phyloP scores from a whole-genome alignment of 2,797 vertebrate genomes.

The Carcharodon carcharias region DNA sequence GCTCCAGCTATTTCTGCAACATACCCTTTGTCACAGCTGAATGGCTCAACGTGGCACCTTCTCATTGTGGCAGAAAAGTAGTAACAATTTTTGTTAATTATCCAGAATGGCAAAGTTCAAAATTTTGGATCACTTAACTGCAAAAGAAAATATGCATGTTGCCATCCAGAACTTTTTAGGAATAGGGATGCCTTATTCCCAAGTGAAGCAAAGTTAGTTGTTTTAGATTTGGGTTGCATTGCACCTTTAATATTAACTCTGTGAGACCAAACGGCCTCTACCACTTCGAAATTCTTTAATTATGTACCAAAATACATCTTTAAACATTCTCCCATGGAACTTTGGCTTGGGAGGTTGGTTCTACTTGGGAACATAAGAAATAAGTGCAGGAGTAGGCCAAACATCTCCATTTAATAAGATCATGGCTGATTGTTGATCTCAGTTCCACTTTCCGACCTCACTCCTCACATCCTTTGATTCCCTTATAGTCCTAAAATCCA shows the following conservation, averaged over 20 bases:
- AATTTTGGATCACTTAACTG: neutral
- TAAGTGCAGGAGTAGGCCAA: too few species aligned
- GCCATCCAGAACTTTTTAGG: too few species aligned
- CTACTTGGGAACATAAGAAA: too few species aligned
- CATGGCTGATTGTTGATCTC: too few species aligned
- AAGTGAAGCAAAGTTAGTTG: neutral
- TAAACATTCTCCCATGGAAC: constrained; percentile 67
- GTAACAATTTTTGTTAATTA: neutral
- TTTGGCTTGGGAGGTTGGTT: neutral
- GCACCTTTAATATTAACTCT: neutral
- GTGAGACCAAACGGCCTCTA: neutral
- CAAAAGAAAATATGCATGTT: neutral
- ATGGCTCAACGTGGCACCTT: neutral
- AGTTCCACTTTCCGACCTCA: too few species aligned
- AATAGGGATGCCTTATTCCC: neutral
- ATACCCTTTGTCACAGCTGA: neutral
- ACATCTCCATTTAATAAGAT: too few species aligned
- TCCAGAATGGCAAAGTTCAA: neutral
- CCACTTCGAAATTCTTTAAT: neutral
- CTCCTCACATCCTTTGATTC: too few species aligned
- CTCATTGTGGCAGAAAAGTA: neutral
- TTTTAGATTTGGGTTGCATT: neutral
- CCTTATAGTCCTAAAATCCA: too few species aligned
- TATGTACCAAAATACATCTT: neutral
- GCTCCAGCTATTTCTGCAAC: neutral